Evolutionary conservation across 2,888 invertebrate species (phyloP).

Genomic region (Drepana falcataria): DNA sequence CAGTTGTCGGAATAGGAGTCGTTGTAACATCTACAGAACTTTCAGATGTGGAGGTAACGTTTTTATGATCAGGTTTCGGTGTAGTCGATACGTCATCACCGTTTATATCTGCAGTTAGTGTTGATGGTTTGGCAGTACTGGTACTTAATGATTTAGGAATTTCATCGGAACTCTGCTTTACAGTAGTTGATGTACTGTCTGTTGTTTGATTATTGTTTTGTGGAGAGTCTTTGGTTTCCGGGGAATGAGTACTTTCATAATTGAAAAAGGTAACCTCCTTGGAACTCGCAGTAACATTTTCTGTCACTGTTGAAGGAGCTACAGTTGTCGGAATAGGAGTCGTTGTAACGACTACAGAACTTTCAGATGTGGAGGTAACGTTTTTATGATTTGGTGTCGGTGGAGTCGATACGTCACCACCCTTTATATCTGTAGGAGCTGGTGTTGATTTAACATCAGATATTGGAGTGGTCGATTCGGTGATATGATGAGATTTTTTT

Average conservation of each 20-base stretch:
- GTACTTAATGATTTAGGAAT: neutral
- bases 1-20: neutral
- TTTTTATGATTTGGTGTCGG: neutral
- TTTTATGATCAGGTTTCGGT: too few species aligned
- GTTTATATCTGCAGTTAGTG: conserved; percentile 6
- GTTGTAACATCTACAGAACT: neutral
- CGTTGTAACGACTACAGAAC: neutral
- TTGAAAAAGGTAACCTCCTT: neutral
- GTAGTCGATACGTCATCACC: conserved; percentile 10
- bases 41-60: neutral
- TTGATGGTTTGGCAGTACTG: neutral
- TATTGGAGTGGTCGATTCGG: neutral
- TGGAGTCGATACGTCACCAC: conserved; percentile 8
- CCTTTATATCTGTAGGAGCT: conserved; percentile 6
- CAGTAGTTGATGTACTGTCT: neutral
- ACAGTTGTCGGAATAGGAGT: neutral
- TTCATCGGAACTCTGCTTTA: neutral
- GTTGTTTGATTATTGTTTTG: too few species aligned
- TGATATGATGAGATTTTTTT: neutral
- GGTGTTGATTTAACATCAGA: neutral
- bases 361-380: neutral
- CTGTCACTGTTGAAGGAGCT: neutral
- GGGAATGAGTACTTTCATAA: neutral
- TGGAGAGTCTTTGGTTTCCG: neutral
- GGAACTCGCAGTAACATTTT: neutral